Evolutionary conservation across 2,888 invertebrate species (phyloP), one percentile per base, ranked within the genome.

Genomic region (Mycalesis mineus): DNA sequence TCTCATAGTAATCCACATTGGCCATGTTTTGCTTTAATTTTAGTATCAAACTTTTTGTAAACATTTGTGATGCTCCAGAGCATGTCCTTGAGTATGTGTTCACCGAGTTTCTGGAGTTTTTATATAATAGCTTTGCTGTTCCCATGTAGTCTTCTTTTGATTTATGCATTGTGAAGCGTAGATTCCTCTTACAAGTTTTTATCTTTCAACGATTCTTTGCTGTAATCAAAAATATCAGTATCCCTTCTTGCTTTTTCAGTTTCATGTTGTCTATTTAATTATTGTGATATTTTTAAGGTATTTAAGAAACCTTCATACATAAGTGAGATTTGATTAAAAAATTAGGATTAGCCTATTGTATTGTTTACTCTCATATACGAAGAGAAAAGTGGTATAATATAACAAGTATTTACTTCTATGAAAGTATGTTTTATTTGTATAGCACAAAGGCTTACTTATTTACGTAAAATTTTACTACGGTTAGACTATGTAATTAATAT

Each of bases 151-250:
- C 60, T 39, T 59, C 71, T 56, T 63, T 67, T 47, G 61, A 60
- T 64, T 75, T 84, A 52, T 75, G 81, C 83, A 84, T 84, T 56
- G 37, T 68, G 51, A 55, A 53, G n/a, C 47, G 36, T 49, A 51
- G 29, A 13, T 33, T 29, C 57, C 64, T 61, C 65, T 59, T 60
- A 62, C 57, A 48, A 51, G 6, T 51, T 14, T 29, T n/a, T 28
- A 31, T 28, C 55, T 54, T 47, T 63, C 55, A 55, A 49, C 59
- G 55, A 54, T 49, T 42, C 69, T 74, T 74, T 75, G 82, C 88
- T 88, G 88, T 65, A 87, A 88, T 69, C 77, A 84, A 78, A 74
- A 83, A 85, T 75, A 73, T 76, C 77, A 71, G 78, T 78, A 76
- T 76, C 53, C 44, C 45, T 45, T 36, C 45, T 44, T 44, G 53